Evolutionary conservation across 30 jellyfish, hydroid and myxozoan species (phyloP).

Genomic region (Pseudorhiza aurosa): DNA sequence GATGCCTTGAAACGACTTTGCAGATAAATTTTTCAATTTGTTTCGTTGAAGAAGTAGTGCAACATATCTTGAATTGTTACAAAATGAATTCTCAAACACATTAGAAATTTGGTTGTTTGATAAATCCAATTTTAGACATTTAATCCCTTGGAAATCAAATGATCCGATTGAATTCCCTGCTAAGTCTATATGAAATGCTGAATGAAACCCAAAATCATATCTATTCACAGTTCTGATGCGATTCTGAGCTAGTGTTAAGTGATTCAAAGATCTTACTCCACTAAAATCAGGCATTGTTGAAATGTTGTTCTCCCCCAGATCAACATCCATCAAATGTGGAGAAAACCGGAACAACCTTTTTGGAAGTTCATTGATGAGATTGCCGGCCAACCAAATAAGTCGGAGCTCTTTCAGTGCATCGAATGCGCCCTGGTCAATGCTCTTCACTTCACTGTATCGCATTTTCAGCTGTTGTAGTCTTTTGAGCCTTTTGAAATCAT

Average conservation of each 20-base stretch:
- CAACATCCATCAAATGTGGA: not conserved
- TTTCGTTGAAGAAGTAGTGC: not conserved
- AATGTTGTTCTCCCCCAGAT: not conserved
- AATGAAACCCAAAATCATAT: not conserved
- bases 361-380: not conserved
- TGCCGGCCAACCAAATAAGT: not conserved
- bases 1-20: not conserved
- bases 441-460: not conserved
- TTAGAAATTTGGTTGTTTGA: not conserved
- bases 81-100: not conserved
- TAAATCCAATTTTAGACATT: not conserved
- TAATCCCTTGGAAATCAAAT: not conserved
- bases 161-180: not conserved
- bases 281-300: conserved; percentile 1
- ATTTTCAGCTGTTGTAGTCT: not conserved
- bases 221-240: not conserved
- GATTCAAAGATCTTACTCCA: not conserved
- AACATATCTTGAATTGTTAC: not conserved
- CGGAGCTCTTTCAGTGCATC: not conserved
- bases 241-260: not conserved
- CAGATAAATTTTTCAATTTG: not conserved
- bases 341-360: not conserved
- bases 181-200: not conserved
- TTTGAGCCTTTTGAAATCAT: not conserved
- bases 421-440: conserved; percentile 1